These are phyloP conservation scores for Phalacrocorax brasilianus DNA, from an alignment of 2,113 vertebrate genomes.

Conservation along the genomic window DNA sequence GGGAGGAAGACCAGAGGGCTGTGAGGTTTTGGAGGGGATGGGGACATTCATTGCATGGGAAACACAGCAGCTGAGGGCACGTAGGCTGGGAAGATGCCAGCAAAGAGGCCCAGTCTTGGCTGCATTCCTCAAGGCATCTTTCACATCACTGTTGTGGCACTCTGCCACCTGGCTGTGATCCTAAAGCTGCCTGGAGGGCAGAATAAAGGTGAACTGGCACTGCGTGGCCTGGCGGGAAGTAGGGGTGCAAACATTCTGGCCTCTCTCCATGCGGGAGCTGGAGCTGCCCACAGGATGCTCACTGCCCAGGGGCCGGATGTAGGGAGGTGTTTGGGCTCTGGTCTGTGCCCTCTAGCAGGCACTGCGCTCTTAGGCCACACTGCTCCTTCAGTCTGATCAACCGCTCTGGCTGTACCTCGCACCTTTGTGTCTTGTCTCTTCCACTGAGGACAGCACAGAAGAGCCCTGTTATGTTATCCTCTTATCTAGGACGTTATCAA, in stretches of 20 bases:
- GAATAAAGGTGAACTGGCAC: neutral
- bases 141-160: neutral
- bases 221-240: accelerated
- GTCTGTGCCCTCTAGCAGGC: neutral
- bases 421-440: neutral
- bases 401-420: neutral
- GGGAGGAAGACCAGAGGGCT: neutral
- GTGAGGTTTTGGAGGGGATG: neutral
- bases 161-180: neutral
- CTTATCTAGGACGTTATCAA: neutral
- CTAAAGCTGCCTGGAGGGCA: neutral
- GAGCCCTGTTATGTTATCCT: neutral
- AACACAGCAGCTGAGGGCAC: neutral
- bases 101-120: neutral
- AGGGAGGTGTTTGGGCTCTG: accelerated
- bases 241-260: accelerated
- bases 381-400: neutral
- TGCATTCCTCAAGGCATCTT: neutral
- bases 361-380: neutral
- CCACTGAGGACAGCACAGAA: neutral
- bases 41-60: neutral
- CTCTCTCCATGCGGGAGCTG: accelerated
- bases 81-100: neutral
- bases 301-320: neutral
- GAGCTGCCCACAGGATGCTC: accelerated